Evolutionary conservation across 92 coral and sea anemone genomes (phyloP).

Genomic region (Porites divaricata): DNA sequence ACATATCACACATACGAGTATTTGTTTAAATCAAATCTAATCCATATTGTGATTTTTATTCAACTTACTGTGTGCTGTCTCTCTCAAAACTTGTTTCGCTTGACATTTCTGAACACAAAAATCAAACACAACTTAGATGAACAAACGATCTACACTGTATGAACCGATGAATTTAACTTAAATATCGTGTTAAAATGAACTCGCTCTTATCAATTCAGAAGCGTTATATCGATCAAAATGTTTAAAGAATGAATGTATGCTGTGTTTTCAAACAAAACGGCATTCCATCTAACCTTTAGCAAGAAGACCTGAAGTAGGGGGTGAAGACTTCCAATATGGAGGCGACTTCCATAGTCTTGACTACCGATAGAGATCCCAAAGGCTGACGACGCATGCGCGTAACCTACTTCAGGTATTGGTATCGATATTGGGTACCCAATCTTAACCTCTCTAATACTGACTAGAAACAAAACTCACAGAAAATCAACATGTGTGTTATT

Average conservation of each 20-base stretch:
- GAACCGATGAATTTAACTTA: neutral
- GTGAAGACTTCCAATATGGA: no score
- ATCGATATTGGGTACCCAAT: neutral
- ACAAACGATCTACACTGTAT: neutral
- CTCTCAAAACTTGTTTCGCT: neutral
- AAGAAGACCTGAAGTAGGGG: no score
- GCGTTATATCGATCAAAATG: no score
- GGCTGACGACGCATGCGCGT: slow-evolving; percentile 26
- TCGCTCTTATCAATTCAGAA: neutral
- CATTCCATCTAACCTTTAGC: no score
- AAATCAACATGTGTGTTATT: no score
- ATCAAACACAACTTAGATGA: slow-evolving; percentile 9
- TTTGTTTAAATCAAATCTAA: slow-evolving; percentile 14
- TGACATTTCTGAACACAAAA: slow-evolving; percentile 6
- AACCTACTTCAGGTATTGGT: no score
- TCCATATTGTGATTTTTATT: slow-evolving; percentile 13
- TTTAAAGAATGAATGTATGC: no score
- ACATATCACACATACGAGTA: slow-evolving; percentile 19
- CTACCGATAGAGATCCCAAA: slow-evolving; percentile 36
- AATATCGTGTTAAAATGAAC: slow-evolving; percentile 10
- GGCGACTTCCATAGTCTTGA: slow-evolving; percentile 4
- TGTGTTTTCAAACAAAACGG: no score
- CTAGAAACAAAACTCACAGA: no score
- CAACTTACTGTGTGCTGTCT: slow-evolving; percentile 7
- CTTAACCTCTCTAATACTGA: no score